Conservation (phyloP, 1,140 invertebrate species). For the Procambarus clarkii region DNA sequence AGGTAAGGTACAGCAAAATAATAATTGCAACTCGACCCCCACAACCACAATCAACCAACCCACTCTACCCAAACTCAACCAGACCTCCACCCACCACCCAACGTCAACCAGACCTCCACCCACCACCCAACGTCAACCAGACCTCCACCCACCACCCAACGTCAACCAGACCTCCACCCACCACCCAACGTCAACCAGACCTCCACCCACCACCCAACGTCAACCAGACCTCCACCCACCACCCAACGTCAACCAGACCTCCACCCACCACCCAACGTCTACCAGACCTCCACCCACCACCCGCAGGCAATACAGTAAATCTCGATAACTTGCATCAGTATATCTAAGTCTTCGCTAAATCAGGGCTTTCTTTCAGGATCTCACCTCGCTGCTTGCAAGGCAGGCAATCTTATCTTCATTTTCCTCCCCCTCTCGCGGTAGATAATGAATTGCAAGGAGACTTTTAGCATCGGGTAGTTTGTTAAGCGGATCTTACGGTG, state of each 20-base stretch:
- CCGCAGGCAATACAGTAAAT: conserved; percentile 57
- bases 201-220: too few species aligned
- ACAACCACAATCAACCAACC: too few species aligned
- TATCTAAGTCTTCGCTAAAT: conserved; percentile 66
- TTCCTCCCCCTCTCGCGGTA: background rate
- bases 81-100: background rate
- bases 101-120: background rate
- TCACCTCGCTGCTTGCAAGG: conserved; percentile 33
- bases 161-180: too few species aligned
- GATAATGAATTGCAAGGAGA: conserved; percentile 51
- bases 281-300: conserved; percentile 18
- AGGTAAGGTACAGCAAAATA: too few species aligned
- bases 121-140: too few species aligned
- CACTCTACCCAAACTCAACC: too few species aligned
- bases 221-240: too few species aligned
- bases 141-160: conserved; percentile 21
- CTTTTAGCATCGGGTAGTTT: conserved; percentile 46
- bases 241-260: too few species aligned
- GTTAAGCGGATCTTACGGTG: conserved; percentile 47
- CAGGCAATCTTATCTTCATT: conserved; percentile 17
- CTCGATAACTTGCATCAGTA: conserved; percentile 58
- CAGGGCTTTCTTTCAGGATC: conserved; percentile 55
- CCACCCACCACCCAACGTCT: background rate
- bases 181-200: too few species aligned
- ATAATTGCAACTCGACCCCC: background rate